Base-by-base conservation (phyloP, 2,113 vertebrate species). In the Pelodiscus sinensis region DNA sequence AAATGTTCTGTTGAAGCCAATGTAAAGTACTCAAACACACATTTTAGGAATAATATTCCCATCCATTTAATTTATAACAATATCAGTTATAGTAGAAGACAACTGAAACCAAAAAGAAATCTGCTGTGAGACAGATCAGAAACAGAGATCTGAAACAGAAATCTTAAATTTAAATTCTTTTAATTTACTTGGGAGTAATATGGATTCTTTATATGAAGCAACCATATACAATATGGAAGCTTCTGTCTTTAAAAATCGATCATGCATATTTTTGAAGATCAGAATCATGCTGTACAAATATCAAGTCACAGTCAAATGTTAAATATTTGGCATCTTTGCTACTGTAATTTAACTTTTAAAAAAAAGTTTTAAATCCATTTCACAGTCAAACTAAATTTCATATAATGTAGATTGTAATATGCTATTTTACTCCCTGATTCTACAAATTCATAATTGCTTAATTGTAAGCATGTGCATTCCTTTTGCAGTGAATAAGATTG, bases 111-210 rank as follows among this genome's bases (percentile, higher is more conserved):
- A 86, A 89, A 82, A 89, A 86, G 52, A 86, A 92, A 89, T 89
- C 85, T 88, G 79, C 79, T 86, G 79, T 65, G 52, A 82, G 58
- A 92, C 19, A 86, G 86, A 75, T 78, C 56, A 92, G 52, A 89
- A 89, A 71, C 31, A 57, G 54, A 79, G 84, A 82, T 71, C 35
- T 83, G 60, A 90, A 83, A 86, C 21, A 86, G 56, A 27, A 86
- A 90, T 86, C 71, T 77, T 86, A 73, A 82, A 86, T 89, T 62
- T 79, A 57, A 90, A n/a, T 86, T 71, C 24, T n/a, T 90, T 73
- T 24, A 22, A 65, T 62, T 85, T 77, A 54, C 11, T 21, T 87
- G 29, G 75, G 85, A 18, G 65, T 73, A 54, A 60, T 31, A 81
- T 79, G 55, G 22, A 54, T 62, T 60, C 52, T 62, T 50, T 81